phyloP scores from a whole-genome alignment of 1,140 invertebrate genomes.

The Nautilus pompilius region DNA sequence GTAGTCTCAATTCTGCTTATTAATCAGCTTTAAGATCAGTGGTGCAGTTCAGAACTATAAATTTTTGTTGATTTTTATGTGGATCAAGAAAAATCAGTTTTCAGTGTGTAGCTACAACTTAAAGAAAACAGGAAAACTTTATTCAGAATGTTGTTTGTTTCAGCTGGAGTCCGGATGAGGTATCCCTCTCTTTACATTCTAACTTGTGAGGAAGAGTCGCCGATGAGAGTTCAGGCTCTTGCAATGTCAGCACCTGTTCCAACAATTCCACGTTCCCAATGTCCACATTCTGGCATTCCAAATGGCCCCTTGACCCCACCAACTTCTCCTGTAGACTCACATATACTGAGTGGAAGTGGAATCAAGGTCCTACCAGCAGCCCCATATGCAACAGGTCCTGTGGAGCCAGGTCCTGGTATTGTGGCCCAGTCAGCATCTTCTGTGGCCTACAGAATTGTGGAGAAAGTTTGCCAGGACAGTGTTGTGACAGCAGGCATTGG shows the following conservation, averaged over 20 bases:
- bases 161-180: constrained; percentile 86
- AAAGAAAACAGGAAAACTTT: too few species aligned
- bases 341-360: constrained; percentile 10
- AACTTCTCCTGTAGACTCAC: constrained; percentile 44
- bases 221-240: constrained; percentile 2
- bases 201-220: constrained; percentile 79
- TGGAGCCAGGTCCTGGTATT: constrained; percentile 44
- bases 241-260: constrained; percentile 16
- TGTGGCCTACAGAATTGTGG: constrained; percentile 59
- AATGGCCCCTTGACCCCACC: constrained; percentile 41
- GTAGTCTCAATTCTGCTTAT: too few species aligned
- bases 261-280: constrained; percentile 24
- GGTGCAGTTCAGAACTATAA: too few species aligned
- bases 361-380: constrained; percentile 6
- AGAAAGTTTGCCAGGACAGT: constrained; percentile 74
- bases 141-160: constrained; percentile 20
- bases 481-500: constrained; percentile 54
- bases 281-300: constrained; percentile 24
- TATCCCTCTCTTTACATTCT: constrained; percentile 93
- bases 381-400: constrained; percentile 12
- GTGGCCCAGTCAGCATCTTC: constrained; percentile 56
- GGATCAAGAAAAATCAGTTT: too few species aligned
- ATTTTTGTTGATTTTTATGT: too few species aligned
- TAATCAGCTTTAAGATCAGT: too few species aligned
- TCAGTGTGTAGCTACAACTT: too few species aligned